Evolutionary conservation across 2,797 vertebrate species (phyloP).

Genomic region (Helicolenus hilgendorfi): DNA sequence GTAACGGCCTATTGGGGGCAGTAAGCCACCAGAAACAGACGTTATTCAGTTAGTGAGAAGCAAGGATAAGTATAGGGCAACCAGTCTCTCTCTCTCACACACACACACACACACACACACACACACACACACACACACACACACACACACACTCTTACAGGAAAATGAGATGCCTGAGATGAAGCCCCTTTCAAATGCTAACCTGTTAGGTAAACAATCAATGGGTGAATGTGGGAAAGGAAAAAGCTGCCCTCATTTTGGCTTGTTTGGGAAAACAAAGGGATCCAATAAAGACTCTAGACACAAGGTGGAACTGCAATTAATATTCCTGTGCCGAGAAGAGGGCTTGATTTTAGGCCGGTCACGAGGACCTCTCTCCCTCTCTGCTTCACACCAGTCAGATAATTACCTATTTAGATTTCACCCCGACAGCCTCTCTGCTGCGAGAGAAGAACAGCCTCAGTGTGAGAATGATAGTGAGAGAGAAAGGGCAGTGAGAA

Average conservation of each 20-base stretch:
- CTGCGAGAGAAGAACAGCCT: constrained; percentile 42
- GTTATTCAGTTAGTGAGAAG: constrained; percentile 7
- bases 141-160: constrained; percentile 20
- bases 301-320: constrained; percentile 75
- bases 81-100: constrained; percentile 1
- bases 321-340: constrained; percentile 80
- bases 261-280: constrained; percentile 66
- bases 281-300: constrained; percentile 59
- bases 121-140: background rate
- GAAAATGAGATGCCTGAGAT: constrained; percentile 63
- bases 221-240: constrained; percentile 40
- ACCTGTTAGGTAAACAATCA: constrained; percentile 80
- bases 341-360: constrained; percentile 67
- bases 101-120: background rate
- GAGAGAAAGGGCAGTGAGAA: constrained; percentile 7
- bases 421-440: constrained; percentile 72
- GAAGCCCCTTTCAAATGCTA: constrained; percentile 55
- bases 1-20: constrained; percentile 83
- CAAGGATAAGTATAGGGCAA: constrained; percentile 71
- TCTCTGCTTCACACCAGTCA: constrained; percentile 50
- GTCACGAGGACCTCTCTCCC: constrained; percentile 53
- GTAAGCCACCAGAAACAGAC: constrained; percentile 75
- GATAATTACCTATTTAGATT: constrained; percentile 87
- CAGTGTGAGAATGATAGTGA: constrained; percentile 23
- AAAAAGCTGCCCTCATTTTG: constrained; percentile 60